Evolutionary conservation across 2,113 vertebrate species (phyloP).

Genomic region (Ancistrus triradiatus): DNA sequence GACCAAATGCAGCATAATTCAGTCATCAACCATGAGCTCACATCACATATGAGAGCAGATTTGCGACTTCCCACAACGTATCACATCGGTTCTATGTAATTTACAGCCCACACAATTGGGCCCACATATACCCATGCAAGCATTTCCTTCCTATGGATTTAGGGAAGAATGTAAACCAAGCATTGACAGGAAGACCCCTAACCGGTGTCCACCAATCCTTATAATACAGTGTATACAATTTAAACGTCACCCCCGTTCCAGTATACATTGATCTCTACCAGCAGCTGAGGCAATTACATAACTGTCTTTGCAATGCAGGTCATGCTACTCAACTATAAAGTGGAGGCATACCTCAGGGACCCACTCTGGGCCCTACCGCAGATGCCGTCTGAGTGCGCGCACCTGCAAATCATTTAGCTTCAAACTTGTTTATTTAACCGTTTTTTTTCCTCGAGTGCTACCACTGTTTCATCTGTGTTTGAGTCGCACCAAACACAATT

Average conservation of each 20-base stretch:
- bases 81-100: too few relatives aligned
- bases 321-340: conserved; percentile 12
- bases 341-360: conserved; percentile 18
- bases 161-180: background rate
- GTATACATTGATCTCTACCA: background rate
- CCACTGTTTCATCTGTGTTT: conserved; percentile 42
- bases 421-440: conserved; percentile 45
- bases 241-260: background rate
- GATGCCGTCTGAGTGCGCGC: conserved; percentile 20
- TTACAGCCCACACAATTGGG: background rate
- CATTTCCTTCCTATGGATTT: background rate
- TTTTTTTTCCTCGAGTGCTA: conserved; percentile 32
- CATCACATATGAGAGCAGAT: too few relatives aligned
- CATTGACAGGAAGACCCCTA: background rate
- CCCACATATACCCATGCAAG: background rate
- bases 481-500: conserved; percentile 33
- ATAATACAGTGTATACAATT: background rate
- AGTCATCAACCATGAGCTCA: too few relatives aligned
- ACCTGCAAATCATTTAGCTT: conserved; percentile 47
- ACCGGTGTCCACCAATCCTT: background rate
- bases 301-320: conserved; percentile 17
- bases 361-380: conserved; percentile 22
- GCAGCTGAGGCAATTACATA: conserved; percentile 42
- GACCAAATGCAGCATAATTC: too few relatives aligned
- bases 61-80: too few relatives aligned